Base-by-base conservation (phyloP, 1,140 invertebrate species). In the Bombus superbus region DNA sequence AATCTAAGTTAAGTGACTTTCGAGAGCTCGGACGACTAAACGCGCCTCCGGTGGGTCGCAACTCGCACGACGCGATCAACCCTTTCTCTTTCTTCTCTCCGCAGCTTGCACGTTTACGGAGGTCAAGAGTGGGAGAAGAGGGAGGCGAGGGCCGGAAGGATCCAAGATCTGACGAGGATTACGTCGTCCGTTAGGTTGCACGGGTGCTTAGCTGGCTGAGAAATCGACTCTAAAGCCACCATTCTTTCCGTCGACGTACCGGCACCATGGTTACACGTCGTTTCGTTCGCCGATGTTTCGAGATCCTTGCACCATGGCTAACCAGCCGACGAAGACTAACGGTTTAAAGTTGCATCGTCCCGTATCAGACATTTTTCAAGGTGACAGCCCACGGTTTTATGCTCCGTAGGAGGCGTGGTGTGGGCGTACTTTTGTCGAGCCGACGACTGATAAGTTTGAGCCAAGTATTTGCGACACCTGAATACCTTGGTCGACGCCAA, bases 1-100 rank as follows among this genome's bases (percentile, higher is more conserved):
- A 95, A 95, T 95, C 94, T 94, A 95, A 95, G 94, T 95, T 95
- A 95, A 95, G 94, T 95, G 94, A 95, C 94, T 95, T 95, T 94
- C 94, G 92, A 95, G 94, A 93, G 93, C 90, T 5, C 90, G 89
- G 89, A 87, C 90, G 91, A 92, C 91, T 92, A 94, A 94, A 94
- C 94, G 94, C 92, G 88, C 89, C 85, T 72, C 73, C 80, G 66
- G 75, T 86, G 79, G 89, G 66, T 89, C 80, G 83, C 72, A 75
- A 40, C 81, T 76, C 72, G 25, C 68, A 80, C 77, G 44, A 74
- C 68, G 57, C 80, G 66, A 87, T 82, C 83, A 83, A 88, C 68
- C 88, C 83, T 90, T 87, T 75, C 77, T 64, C 88, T 81, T 86
- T 77, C 28, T 15, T 40, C 25, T 25, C 25, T 9, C 2, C 25